These are phyloP conservation scores for Bos javanicus DNA, from an alignment of 2,113 vertebrate species.

Conservation along the genomic window DNA sequence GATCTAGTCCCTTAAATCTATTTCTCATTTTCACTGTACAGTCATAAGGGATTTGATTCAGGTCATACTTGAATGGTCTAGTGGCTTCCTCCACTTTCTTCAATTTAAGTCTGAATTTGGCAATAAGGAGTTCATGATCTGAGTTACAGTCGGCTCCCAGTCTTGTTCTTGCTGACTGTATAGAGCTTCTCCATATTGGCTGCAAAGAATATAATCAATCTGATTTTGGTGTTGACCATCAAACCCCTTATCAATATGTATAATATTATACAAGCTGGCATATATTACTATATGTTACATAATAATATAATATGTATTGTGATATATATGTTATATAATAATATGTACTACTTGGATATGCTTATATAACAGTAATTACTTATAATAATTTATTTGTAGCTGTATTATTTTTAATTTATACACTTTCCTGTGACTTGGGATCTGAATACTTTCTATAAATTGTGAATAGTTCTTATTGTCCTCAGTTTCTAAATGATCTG, in stretches of 20 bases:
- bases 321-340: neutral
- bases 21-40: no score
- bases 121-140: no score
- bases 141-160: no score
- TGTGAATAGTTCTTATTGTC: neutral
- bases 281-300: neutral
- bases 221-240: no score
- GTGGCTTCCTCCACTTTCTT: no score
- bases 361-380: neutral
- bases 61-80: no score
- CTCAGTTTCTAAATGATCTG: neutral
- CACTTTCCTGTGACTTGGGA: neutral
- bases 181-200: no score
- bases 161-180: no score
- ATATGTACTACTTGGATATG: neutral
- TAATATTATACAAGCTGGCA: neutral
- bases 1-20: no score
- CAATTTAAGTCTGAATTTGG: no score
- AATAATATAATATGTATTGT: neutral
- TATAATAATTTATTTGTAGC: neutral
- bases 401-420: neutral
- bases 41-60: no score
- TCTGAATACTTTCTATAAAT: neutral
- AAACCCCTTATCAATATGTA: neutral
- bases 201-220: no score